These are phyloP conservation scores for Pelosia muscerda DNA, from an alignment of 2,888 invertebrate species.

Conservation along the genomic window DNA sequence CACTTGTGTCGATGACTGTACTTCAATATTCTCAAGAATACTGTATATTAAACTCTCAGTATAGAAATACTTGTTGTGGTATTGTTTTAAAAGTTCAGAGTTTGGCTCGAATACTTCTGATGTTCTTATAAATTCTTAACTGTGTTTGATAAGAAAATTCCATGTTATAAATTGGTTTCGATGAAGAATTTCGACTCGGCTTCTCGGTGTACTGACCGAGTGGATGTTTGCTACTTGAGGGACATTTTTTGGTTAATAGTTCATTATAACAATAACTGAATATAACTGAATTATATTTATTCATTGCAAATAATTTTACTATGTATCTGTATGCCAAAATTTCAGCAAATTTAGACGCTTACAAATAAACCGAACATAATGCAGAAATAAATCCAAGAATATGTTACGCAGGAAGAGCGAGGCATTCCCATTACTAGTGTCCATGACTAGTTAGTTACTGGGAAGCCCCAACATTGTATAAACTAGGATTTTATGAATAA, in stretches of 20 bases:
- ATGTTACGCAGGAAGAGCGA: too few species aligned
- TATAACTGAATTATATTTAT: not conserved
- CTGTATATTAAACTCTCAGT: conserved; percentile 21
- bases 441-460: too few species aligned
- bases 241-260: not conserved
- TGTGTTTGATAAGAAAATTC: conserved; percentile 23
- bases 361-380: too few species aligned
- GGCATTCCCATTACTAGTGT: too few species aligned
- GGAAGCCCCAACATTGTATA: too few species aligned
- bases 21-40: conserved; percentile 38
- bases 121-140: conserved; percentile 30
- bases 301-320: too few species aligned
- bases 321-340: too few species aligned
- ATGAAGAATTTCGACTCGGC: conserved; percentile 16
- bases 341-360: too few species aligned
- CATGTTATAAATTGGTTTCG: conserved; percentile 22
- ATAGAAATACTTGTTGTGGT: conserved; percentile 30
- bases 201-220: not conserved
- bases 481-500: too few species aligned
- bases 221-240: conserved; percentile 1
- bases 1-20: not conserved
- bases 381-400: too few species aligned
- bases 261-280: not conserved
- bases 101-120: conserved; percentile 32
- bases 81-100: conserved; percentile 41